Evolutionary conservation across 2,113 vertebrate genomes (phyloP), one percentile per base, ranked within the genome.

Genomic region (Erythrocercus mccallii): DNA sequence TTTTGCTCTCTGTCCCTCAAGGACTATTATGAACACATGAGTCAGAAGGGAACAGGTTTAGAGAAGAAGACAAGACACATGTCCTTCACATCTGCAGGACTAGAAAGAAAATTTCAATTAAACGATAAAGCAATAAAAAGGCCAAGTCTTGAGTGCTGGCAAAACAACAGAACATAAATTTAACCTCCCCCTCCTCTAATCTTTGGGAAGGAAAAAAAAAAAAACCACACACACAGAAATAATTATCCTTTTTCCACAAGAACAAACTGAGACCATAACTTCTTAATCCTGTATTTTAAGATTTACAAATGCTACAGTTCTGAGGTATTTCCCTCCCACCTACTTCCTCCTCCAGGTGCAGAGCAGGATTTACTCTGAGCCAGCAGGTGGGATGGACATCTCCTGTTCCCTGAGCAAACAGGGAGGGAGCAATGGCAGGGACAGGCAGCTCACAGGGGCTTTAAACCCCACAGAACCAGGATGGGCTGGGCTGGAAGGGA

Each of bases 341-440:
- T 28, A 9, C 40, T 85, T 91, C 85, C 85, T 86, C 38, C 93
- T 88, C 27, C 93, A 94, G 94, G 82, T 93, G 85, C 64, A 83
- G 54, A 57, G 61, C 50, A 87, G 61, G 70, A n/a, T 37, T 80
- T 28, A 7, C 51, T 62, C 31, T 7, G 51, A 92, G 68, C 68
- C 90, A 94, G 74, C 79, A 94, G 81, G 66, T 62, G 79, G 74
- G 81, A 88, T 60, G 62, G 78, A 73, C 58, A 73, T 10, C 38
- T 57, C 73, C 51, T 7, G 44, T 6, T 42, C 66, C 70, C 70
- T 60, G 12, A 51, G 48, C 80, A 71, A 48, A 53, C 23, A 23
- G 11, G 0, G 19, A 1, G 3, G 2, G 35, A 48, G 14, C 51
- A 84, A 13, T 5, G 24, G 48, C 31, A 30, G 78, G 4, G 0